These are phyloP conservation scores for Mechanitis mazaeus DNA, from an alignment of 2,888 invertebrate species.

Conservation along the genomic window DNA sequence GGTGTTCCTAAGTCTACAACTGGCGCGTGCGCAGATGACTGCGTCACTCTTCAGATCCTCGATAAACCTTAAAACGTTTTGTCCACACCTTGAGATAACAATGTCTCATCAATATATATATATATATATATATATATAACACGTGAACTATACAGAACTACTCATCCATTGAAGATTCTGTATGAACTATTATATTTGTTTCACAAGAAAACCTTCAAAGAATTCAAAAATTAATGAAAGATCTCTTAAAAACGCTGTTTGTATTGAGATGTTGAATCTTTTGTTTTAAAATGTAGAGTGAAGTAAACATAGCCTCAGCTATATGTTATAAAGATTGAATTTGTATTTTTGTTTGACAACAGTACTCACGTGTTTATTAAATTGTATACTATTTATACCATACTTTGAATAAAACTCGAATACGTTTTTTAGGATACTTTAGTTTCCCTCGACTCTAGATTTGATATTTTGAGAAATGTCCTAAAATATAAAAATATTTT, in stretches of 20 bases:
- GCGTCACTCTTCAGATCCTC: slow-evolving; percentile 40
- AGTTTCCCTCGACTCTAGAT: too few relatives aligned
- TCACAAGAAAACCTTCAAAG: not conserved
- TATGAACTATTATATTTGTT: not conserved
- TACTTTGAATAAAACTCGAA: too few relatives aligned
- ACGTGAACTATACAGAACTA: not conserved
- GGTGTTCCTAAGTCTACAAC: slow-evolving; percentile 16
- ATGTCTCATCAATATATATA: slow-evolving; percentile 12
- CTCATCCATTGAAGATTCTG: not conserved
- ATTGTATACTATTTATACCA: too few relatives aligned
- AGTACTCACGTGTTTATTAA: too few relatives aligned
- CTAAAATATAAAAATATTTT: too few relatives aligned
- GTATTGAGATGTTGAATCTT: slow-evolving; percentile 1
- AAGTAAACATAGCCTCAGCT: not conserved
- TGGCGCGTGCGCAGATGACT: slow-evolving; percentile 63
- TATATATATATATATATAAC: slow-evolving; percentile 9
- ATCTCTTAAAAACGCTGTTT: too few relatives aligned
- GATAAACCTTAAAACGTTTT: slow-evolving; percentile 63
- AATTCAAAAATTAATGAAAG: not conserved
- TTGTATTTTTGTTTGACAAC: not conserved
- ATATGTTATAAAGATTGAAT: not conserved
- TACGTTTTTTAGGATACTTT: too few relatives aligned
- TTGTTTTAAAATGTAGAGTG: not conserved
- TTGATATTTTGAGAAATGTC: too few relatives aligned
- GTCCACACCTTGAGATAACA: slow-evolving; percentile 32